Conservation (phyloP, 1,140 invertebrate species). For the Adelges cooleyi region DNA sequence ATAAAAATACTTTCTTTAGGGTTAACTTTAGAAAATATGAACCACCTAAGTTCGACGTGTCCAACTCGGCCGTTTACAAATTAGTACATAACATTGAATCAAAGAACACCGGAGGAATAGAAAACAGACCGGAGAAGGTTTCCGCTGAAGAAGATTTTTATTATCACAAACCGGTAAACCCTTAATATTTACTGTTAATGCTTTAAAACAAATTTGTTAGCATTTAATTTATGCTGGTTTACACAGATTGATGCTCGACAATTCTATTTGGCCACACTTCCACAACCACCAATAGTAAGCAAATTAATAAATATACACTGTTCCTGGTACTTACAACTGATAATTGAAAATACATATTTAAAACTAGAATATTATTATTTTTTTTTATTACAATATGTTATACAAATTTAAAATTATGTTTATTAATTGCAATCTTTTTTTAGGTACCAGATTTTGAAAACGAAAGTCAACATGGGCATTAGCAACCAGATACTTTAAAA, state of each 20-base stretch:
- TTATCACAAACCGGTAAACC: constrained; percentile 31
- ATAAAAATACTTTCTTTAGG: too few species aligned
- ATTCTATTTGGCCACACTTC: constrained; percentile 19
- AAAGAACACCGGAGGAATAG: constrained; percentile 25
- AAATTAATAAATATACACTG: not conserved
- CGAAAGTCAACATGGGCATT: constrained; percentile 5
- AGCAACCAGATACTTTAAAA: not conserved
- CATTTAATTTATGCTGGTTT: too few species aligned
- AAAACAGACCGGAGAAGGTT: constrained; percentile 30
- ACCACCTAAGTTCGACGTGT: constrained; percentile 35
- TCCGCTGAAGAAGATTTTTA: constrained; percentile 30
- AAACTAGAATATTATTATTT: not conserved
- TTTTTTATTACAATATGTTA: not conserved
- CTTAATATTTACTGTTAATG: not conserved
- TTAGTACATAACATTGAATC: constrained; percentile 34
- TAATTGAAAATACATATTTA: not conserved
- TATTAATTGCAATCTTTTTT: not conserved
- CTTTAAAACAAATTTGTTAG: not conserved
- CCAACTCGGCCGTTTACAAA: constrained; percentile 34
- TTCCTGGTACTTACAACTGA: not conserved
- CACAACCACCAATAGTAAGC: constrained; percentile 12
- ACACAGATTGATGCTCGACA: constrained; percentile 15
- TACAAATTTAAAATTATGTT: not conserved
- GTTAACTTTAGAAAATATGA: constrained; percentile 36
- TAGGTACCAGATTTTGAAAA: constrained; percentile 15